Evolutionary conservation across 2,113 vertebrate species (phyloP).

Genomic region (Saccopteryx leptura): DNA sequence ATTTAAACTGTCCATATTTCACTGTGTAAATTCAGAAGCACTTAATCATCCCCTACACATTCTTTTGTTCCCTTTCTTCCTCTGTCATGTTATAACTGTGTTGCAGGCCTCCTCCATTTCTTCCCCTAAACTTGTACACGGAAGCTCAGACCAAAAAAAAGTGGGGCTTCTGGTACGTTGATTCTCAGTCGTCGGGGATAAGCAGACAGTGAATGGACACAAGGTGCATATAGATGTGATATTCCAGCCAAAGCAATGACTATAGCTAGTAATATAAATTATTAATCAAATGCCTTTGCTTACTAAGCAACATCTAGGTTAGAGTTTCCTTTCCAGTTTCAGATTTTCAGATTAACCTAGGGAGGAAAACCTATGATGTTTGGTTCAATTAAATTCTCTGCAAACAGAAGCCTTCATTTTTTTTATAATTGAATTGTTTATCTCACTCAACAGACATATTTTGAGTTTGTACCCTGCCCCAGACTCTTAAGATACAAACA

Average conservation of each 20-base stretch:
- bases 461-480: neutral
- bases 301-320: constrained; percentile 10
- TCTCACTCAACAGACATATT: neutral
- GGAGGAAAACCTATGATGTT: neutral
- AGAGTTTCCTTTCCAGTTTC: neutral
- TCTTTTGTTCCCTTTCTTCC: constrained; percentile 82
- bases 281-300: neutral
- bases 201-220: constrained; percentile 5
- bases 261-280: neutral
- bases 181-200: neutral
- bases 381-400: constrained; percentile 4
- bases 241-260: constrained; percentile 29
- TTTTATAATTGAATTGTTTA: constrained; percentile 8
- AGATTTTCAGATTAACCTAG: neutral
- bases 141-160: constrained; percentile 23
- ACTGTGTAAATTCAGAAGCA: constrained; percentile 87
- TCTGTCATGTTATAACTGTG: constrained; percentile 74
- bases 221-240: neutral
- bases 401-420: neutral
- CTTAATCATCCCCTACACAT: constrained; percentile 88
- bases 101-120: constrained; percentile 33
- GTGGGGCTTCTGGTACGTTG: neutral
- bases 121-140: neutral
- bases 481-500: neutral
- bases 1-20: constrained; percentile 90